phyloP scores from a whole-genome alignment of 2,888 invertebrate species.

The Idaea biselata region DNA sequence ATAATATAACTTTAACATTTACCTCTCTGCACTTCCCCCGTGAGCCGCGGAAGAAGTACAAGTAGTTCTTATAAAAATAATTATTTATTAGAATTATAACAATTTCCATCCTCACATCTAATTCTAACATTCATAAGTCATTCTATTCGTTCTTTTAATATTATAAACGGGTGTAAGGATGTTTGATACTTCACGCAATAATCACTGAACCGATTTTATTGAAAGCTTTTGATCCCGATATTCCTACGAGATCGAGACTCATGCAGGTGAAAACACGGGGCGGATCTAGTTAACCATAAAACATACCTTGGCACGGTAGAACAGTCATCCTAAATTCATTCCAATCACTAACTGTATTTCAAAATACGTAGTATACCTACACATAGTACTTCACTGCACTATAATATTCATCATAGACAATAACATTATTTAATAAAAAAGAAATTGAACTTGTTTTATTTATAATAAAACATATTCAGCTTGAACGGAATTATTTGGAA shows the following conservation, averaged over 20 bases:
- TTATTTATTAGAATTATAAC: constrained; percentile 4
- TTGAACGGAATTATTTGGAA: constrained; percentile 40
- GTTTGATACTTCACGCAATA: too few relatives aligned
- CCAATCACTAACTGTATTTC: constrained; percentile 30
- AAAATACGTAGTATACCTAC: constrained; percentile 16
- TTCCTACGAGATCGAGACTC: too few relatives aligned
- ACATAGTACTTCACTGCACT: neutral
- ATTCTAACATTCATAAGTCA: neutral
- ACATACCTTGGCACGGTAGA: neutral
- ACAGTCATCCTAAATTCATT: neutral
- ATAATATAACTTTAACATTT: constrained; percentile 4
- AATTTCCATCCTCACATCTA: neutral
- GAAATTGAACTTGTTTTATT: constrained; percentile 28
- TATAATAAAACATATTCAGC: constrained; percentile 34
- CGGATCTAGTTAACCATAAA: too few relatives aligned
- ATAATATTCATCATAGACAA: neutral
- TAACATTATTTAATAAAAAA: constrained; percentile 11
- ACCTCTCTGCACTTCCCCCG: constrained; percentile 38
- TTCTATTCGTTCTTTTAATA: neutral
- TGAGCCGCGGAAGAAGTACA: constrained; percentile 53
- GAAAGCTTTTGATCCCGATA: too few relatives aligned
- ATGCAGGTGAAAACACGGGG: too few relatives aligned
- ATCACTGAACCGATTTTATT: too few relatives aligned
- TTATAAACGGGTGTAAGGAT: neutral
- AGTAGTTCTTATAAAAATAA: constrained; percentile 19